Evolutionary conservation across 2,888 invertebrate genomes (phyloP), one percentile per base, ranked within the genome.

Genomic region (Eutolmus rufibarbis): DNA sequence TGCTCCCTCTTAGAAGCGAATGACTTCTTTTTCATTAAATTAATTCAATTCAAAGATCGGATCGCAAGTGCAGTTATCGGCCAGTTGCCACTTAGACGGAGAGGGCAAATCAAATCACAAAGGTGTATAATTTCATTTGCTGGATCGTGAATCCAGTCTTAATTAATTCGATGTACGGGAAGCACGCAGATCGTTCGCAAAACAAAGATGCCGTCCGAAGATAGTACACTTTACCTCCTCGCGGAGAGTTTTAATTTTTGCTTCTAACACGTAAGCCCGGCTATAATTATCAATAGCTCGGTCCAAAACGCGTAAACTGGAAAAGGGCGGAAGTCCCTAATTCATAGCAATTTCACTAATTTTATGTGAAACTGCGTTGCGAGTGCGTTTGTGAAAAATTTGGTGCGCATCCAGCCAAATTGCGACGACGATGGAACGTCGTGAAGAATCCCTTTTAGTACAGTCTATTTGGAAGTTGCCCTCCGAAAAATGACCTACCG

Each of bases 281-380:
- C 46, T 51, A 51, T 79, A 46, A 79, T 79, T 51, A 79, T 79
- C 31, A 79, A 51, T 51, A 79, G 66, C 12, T 66, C 66, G 14
- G 66, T 9, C 66, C 23, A 28, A 46, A 56, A 46, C 31, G 79
- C 28, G 23, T 23, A 51, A 23, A 23, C 79, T 51, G 51, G 51
- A 79, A 51, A 79, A 51, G 51, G 46, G 23, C 46, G 79, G 79
- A 79, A 79, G 79, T 51, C 8, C 51, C 43, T 79, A 79, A 79
- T 79, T 79, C 31, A 51, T 79, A 51, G 28, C 31, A 79, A 79
- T 79, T 79, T 79, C 79, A 79, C 16, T 76, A 76, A 37, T 76
- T 76, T 76, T 76, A 31, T 40, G 28, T 79, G 31, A 79, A 66
- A 66, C 23, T 23, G 19, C 5, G 19, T n/a, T 51, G 16, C 57